phyloP scores from a whole-genome alignment of 1,140 invertebrate genomes.

The Diorhabda carinulata region DNA sequence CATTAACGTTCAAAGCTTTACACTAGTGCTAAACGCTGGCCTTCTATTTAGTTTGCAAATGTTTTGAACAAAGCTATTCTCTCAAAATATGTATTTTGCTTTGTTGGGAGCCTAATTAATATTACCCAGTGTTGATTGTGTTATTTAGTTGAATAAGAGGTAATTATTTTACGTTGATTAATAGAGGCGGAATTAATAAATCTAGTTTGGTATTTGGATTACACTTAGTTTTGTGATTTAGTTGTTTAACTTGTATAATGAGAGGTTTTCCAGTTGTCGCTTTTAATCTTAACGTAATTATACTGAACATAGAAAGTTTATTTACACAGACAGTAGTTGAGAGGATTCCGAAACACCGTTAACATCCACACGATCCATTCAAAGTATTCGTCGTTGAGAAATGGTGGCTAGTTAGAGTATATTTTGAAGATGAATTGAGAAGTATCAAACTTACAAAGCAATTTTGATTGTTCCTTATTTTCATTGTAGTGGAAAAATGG shows the following conservation, averaged over 20 bases:
- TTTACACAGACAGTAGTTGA: not conserved
- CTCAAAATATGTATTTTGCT: constrained; percentile 21
- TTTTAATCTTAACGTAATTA: not conserved
- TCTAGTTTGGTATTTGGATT: constrained; percentile 2
- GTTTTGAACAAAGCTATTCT: constrained; percentile 13
- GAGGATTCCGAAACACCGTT: too few species aligned
- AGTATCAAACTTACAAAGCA: too few species aligned
- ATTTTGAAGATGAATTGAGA: too few species aligned
- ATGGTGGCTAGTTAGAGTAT: too few species aligned
- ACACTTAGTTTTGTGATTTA: constrained; percentile 2
- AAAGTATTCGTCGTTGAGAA: too few species aligned
- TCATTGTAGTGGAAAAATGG: too few species aligned
- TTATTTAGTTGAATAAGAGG: constrained; percentile 15
- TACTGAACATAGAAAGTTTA: not conserved
- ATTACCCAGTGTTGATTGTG: constrained; percentile 17
- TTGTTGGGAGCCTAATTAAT: constrained; percentile 15
- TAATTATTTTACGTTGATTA: constrained; percentile 9
- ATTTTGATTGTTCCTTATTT: too few species aligned
- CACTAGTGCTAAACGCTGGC: constrained; percentile 24
- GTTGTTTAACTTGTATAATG: constrained; percentile 2
- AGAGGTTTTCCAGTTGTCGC: constrained; percentile 1
- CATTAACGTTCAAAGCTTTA: constrained; percentile 45
- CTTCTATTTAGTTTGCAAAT: constrained; percentile 12
- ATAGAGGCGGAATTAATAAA: not conserved
- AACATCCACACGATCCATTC: too few species aligned